Base-by-base conservation (phyloP, 2,888 invertebrate genomes). In the Cancer borealis region DNA sequence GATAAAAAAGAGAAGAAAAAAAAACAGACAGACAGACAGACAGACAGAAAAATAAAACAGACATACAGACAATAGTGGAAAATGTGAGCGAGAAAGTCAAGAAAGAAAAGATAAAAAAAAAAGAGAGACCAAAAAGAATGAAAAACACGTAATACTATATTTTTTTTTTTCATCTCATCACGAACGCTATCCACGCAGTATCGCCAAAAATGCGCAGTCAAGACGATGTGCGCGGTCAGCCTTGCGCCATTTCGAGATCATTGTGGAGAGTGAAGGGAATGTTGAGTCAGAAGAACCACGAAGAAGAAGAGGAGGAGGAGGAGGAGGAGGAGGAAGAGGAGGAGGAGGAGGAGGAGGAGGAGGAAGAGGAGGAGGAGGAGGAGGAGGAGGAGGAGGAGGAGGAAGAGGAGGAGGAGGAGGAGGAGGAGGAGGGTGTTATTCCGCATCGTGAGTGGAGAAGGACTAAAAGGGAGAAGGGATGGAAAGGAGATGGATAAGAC, bases 171-270 rank as follows among this genome's bases (percentile, higher is more conserved):
- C 66, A n/a, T n/a, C n/a, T n/a, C n/a, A 66, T 66, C n/a, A 21
- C 5, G 66, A 66, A 66, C 66, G 21, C 66, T 3, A n/a, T 66
- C n/a, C 66, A 66, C 66, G 66, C 17, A 66, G 66, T 66, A 66
- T 66, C 66, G 66, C 66, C 66, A 66, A 66, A 66, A 66, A 66
- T 66, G 66, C 66, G 66, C 66, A 66, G 66, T n/a, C 66, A 66
- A 21, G 66, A n/a, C n/a, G 66, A 66, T 66, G 66, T 66, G 66
- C 66, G 66, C 66, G 66, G 66, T 66, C 66, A 66, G 66, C 66
- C 66, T 66, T 66, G 66, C 66, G n/a, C n/a, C 66, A 66, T 66
- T 66, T 21, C 6, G 17, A n/a, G 66, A 66, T 66, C 66, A 66
- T 66, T 66, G 21, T 66, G 66, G 6, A 66, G n/a, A n/a, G 66